Evolutionary conservation across 2,797 vertebrate genomes (phyloP).

Genomic region (Columba guinea): DNA sequence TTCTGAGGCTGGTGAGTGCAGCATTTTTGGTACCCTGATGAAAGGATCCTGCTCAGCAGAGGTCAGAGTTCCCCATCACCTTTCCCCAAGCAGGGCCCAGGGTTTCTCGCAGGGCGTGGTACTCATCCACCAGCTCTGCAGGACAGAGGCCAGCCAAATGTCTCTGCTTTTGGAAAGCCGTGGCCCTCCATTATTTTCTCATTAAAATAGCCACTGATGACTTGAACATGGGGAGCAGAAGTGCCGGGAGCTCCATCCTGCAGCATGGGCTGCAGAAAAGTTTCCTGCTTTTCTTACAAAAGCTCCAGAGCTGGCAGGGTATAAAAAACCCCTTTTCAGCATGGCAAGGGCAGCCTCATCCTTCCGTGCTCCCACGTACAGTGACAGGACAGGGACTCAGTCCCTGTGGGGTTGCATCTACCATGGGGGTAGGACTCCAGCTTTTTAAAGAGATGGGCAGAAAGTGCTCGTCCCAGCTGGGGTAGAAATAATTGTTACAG

Average conservation of each 20-base stretch:
- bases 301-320: fast-evolving
- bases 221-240: neutral
- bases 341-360: neutral
- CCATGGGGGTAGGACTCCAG: neutral
- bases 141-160: neutral
- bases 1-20: neutral
- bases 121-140: neutral
- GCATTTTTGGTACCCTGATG: fast-evolving
- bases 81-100: fast-evolving
- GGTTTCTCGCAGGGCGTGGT: fast-evolving
- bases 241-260: neutral
- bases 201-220: neutral
- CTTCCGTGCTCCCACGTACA: neutral
- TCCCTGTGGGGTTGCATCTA: fast-evolving
- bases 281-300: neutral
- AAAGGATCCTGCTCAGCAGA: neutral
- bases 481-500: neutral
- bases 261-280: neutral
- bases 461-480: neutral
- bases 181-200: neutral
- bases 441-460: neutral
- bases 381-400: too few relatives aligned
- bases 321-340: neutral
- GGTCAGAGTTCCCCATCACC: neutral
- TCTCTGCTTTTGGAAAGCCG: neutral